phyloP scores from a whole-genome alignment of 2,888 invertebrate species.

The Brachypalpus laphriformis region DNA sequence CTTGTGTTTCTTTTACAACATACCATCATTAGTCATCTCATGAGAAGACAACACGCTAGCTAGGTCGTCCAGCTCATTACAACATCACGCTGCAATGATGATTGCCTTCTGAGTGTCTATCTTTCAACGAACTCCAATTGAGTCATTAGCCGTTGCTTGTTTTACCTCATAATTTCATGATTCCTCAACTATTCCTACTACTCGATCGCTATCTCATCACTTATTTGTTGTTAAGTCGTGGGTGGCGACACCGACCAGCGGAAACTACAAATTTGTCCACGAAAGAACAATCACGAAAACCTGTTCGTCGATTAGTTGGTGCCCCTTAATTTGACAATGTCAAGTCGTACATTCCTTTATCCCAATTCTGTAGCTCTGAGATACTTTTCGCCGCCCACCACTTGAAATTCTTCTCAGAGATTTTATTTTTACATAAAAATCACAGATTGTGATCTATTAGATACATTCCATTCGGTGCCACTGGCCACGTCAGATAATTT shows the following conservation, averaged over 20 bases:
- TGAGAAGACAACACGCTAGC: constrained; percentile 1
- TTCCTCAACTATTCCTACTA: constrained; percentile 32
- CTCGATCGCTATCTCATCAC: constrained; percentile 37
- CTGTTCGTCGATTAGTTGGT: constrained; percentile 28
- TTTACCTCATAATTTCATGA: constrained; percentile 53
- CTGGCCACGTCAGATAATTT: constrained; percentile 31
- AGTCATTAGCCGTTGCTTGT: constrained; percentile 57
- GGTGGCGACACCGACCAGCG: constrained; percentile 38
- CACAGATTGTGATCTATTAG: constrained; percentile 58
- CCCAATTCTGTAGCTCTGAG: not conserved
- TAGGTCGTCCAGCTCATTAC: constrained; percentile 42
- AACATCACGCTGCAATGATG: constrained; percentile 29
- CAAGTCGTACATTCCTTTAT: constrained; percentile 18
- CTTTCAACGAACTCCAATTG: constrained; percentile 55
- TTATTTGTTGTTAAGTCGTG: constrained; percentile 22
- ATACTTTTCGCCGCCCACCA: constrained; percentile 12
- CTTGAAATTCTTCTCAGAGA: not conserved
- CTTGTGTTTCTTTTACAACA: not conserved
- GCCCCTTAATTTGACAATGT: constrained; percentile 44
- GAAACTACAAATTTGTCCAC: constrained; percentile 44
- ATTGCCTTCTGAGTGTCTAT: constrained; percentile 21
- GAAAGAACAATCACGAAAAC: constrained; percentile 24
- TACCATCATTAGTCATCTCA: constrained; percentile 41
- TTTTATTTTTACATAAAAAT: constrained; percentile 11
- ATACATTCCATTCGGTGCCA: constrained; percentile 28